These are phyloP conservation scores for Eurois occulta DNA, from an alignment of 2,888 invertebrate species.

Conservation along the genomic window DNA sequence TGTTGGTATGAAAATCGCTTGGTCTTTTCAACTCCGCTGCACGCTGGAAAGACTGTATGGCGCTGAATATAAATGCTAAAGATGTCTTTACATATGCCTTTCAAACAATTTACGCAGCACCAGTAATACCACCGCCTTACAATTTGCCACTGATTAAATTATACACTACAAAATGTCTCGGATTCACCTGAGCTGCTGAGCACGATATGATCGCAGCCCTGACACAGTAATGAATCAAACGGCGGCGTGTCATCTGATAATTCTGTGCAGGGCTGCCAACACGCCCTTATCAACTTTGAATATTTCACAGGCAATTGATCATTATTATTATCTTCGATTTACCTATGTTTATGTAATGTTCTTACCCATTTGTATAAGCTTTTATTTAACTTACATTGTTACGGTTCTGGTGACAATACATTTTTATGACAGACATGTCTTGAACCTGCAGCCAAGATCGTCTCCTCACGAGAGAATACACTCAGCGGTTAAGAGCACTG, in stretches of 20 bases:
- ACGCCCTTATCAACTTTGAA: conserved; percentile 12
- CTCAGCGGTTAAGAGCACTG: neutral
- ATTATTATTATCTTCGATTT: conserved; percentile 14
- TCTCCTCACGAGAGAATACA: neutral
- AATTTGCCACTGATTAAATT: conserved; percentile 36
- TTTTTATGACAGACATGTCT: neutral
- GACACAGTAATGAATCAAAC: conserved; percentile 66
- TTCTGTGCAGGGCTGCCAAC: conserved; percentile 31
- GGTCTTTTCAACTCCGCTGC: neutral
- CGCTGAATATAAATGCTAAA: neutral
- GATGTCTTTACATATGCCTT: neutral
- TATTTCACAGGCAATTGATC: conserved; percentile 42
- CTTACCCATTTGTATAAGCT: neutral
- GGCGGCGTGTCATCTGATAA: conserved; percentile 38
- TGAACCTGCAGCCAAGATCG: neutral
- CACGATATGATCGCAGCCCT: conserved; percentile 62
- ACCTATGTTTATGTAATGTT: conserved; percentile 1
- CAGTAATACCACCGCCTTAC: conserved; percentile 3
- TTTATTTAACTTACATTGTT: neutral
- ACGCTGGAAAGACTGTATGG: neutral
- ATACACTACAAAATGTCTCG: conserved; percentile 24
- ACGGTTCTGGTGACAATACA: neutral
- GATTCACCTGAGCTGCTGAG: conserved; percentile 8
- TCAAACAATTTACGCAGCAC: neutral
- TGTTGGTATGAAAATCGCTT: neutral